Conservation (phyloP, 2,113 vertebrate species). For the Taurulus bubalis region DNA sequence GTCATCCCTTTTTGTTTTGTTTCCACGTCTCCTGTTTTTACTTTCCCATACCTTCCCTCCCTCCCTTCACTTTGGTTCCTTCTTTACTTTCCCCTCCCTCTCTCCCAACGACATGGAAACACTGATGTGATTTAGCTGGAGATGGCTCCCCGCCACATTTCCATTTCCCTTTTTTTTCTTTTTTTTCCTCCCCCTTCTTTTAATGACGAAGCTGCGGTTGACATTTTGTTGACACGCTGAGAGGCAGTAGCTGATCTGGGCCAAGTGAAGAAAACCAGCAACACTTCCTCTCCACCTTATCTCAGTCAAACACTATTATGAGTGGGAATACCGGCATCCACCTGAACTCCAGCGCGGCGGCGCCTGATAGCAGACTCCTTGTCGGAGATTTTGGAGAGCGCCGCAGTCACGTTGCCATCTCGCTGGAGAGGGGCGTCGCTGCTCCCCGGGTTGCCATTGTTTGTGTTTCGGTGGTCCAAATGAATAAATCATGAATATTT, state of each 20-base stretch:
- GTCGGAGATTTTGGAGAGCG: constrained; percentile 33
- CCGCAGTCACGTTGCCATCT: constrained; percentile 20
- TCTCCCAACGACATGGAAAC: constrained; percentile 29
- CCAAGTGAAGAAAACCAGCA: constrained; percentile 40
- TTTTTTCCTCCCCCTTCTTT: not conserved
- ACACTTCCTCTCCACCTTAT: constrained; percentile 55
- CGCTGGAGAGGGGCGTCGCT: constrained; percentile 55
- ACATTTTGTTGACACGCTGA: constrained; percentile 57
- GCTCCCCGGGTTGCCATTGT: constrained; percentile 67
- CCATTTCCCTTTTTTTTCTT: not conserved
- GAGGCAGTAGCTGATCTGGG: constrained; percentile 32
- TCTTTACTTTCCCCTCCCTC: not conserved
- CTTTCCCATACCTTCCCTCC: not conserved
- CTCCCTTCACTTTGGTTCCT: not conserved
- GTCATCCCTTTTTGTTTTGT: not conserved
- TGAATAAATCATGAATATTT: constrained; percentile 86
- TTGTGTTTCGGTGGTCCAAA: constrained; percentile 78
- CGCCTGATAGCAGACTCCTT: constrained; percentile 38
- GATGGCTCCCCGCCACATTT: constrained; percentile 36
- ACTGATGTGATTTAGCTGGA: constrained; percentile 41
- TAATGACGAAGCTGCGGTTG: constrained; percentile 8
- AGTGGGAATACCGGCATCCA: constrained; percentile 32
- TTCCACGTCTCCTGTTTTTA: not conserved
- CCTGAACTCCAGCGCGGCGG: constrained; percentile 42
- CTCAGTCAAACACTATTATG: constrained; percentile 47